Percentiles rank a stretch among this genome's conserved stretches.
Evolutionary conservation across 2,888 invertebrate genomes (phyloP).

Genomic region (Myopa tessellatipennis): DNA sequence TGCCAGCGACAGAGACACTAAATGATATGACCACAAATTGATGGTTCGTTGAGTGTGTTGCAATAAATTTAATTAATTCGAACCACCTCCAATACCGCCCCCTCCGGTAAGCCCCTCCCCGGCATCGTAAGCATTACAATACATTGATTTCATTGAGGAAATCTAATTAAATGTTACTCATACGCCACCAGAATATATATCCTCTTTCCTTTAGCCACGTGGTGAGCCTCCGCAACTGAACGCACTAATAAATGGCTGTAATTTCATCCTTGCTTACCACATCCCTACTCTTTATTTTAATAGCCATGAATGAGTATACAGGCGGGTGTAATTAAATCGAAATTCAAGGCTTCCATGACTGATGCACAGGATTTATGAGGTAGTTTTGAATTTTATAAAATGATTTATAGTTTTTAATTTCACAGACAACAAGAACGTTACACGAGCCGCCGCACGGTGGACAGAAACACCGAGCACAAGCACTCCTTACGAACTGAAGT

Average conservation of each 20-base stretch:
- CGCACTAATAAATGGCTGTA: not conserved
- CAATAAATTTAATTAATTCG: not conserved
- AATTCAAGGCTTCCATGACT: slow-evolving; percentile 13
- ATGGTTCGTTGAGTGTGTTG: not conserved
- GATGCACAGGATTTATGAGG: slow-evolving; percentile 16
- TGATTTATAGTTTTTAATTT: slow-evolving; percentile 24
- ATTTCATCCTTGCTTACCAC: slow-evolving; percentile 5
- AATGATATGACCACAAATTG: not conserved
- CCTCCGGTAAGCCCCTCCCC: not conserved
- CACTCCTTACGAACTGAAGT: too few species aligned
- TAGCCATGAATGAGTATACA: not conserved
- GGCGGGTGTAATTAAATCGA: not conserved
- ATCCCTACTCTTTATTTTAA: not conserved
- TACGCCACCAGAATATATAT: not conserved
- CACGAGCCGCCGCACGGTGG: not conserved
- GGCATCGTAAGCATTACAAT: not conserved
- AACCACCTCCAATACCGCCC: too few species aligned
- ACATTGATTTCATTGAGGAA: not conserved
- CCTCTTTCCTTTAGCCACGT: not conserved
- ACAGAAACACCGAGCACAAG: too few species aligned
- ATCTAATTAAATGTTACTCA: slow-evolving; percentile 3
- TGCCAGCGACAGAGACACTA: not conserved
- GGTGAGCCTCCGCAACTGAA: not conserved
- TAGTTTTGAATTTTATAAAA: slow-evolving; percentile 14
- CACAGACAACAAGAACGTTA: slow-evolving; percentile 2